phyloP scores from a whole-genome alignment of 2,888 invertebrate genomes.

The Alviniconcha strummeri region DNA sequence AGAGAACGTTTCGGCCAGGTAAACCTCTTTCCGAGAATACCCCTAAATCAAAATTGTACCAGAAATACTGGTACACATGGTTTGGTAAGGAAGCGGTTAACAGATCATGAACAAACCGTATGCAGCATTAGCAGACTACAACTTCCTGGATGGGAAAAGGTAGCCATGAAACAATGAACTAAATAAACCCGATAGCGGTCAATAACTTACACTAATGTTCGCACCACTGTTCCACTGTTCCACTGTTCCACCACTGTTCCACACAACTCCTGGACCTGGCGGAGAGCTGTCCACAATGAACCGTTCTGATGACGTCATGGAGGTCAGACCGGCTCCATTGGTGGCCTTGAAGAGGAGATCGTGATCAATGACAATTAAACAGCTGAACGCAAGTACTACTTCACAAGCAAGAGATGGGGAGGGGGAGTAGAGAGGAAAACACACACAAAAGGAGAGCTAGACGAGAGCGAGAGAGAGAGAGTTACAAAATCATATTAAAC shows the following conservation, averaged over 20 bases:
- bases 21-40: too few relatives aligned
- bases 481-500: not conserved
- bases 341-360: slow-evolving; percentile 5
- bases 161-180: too few relatives aligned
- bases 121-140: too few relatives aligned
- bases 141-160: too few relatives aligned
- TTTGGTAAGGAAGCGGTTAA: too few relatives aligned
- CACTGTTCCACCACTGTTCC: slow-evolving; percentile 25
- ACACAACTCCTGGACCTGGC: slow-evolving; percentile 35
- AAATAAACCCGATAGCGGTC: too few relatives aligned
- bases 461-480: too few relatives aligned
- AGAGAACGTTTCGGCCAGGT: too few relatives aligned
- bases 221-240: slow-evolving; percentile 18
- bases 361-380: not conserved
- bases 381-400: not conserved
- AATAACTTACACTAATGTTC: slow-evolving; percentile 29
- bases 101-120: too few relatives aligned
- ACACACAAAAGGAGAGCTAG: too few relatives aligned
- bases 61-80: too few relatives aligned
- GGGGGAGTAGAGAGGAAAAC: not conserved
- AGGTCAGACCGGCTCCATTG: slow-evolving; percentile 29
- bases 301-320: slow-evolving; percentile 14
- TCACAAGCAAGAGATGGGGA: not conserved
- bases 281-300: slow-evolving; percentile 35
- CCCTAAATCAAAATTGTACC: too few relatives aligned